These are phyloP conservation scores for Globia sparganii DNA, from an alignment of 2,888 invertebrate species.

Conservation along the genomic window DNA sequence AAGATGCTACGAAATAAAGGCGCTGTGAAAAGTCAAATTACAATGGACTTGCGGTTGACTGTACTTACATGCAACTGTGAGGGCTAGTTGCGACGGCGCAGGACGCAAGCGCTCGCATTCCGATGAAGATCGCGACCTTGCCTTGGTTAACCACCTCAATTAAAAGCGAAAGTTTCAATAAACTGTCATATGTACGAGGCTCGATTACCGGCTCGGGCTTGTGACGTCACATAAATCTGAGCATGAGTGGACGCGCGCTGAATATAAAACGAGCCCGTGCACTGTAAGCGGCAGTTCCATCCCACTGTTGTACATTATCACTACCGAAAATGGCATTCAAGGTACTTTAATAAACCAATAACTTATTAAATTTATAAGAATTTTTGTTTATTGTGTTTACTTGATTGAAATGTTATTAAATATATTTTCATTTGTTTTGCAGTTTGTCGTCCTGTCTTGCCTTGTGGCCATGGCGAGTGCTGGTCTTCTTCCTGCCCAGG, in stretches of 20 bases:
- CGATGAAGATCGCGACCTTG: conserved; percentile 80
- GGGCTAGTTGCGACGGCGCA: conserved; percentile 22
- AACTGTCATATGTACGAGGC: conserved; percentile 75
- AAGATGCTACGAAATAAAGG: conserved; percentile 18
- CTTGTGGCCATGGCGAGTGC: conserved; percentile 76
- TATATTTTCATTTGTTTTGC: conserved; percentile 52
- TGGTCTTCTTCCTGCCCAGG: conserved; percentile 73
- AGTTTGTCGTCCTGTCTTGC: conserved; percentile 78
- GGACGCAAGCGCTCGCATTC: conserved; percentile 66
- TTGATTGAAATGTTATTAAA: not conserved
- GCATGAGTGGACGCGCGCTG: conserved; percentile 73
- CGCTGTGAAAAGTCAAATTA: not conserved
- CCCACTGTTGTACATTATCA: conserved; percentile 75
- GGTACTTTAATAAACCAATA: conserved; percentile 68
- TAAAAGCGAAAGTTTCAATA: conserved; percentile 85
- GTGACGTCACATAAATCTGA: conserved; percentile 78
- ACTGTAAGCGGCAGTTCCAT: conserved; percentile 77
- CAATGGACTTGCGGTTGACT: not conserved
- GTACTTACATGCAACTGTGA: not conserved
- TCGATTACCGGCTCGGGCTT: conserved; percentile 74
- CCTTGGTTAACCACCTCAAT: conserved; percentile 75
- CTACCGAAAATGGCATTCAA: conserved; percentile 84
- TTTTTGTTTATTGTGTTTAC: not conserved
- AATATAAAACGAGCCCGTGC: conserved; percentile 79
- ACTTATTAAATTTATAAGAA: conserved; percentile 10